Evolutionary conservation across 1,140 invertebrate genomes (phyloP).

Genomic region (Drosophila quadrilineata): DNA sequence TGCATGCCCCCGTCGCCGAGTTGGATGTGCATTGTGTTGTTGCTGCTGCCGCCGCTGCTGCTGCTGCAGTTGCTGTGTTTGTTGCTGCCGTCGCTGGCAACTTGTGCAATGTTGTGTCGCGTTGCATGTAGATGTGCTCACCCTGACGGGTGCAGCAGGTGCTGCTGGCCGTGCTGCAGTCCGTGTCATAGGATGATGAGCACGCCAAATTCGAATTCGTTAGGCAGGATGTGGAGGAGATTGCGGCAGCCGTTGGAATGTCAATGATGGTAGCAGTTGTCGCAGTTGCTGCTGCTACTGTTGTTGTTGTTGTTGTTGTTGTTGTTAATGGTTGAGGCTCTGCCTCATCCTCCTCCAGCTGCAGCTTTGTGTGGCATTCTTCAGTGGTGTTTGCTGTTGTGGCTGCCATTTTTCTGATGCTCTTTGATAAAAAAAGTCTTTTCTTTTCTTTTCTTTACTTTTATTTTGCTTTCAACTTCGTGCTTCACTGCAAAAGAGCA

Average conservation of each 20-base stretch:
- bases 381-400: slow-evolving; percentile 41
- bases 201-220: too few species aligned
- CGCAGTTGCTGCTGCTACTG: slow-evolving; percentile 28
- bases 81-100: slow-evolving; percentile 2
- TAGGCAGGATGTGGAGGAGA: slow-evolving; percentile 21
- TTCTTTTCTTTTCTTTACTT: slow-evolving; percentile 10
- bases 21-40: slow-evolving; percentile 12
- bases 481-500: slow-evolving; percentile 9
- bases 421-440: slow-evolving; percentile 38
- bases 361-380: slow-evolving; percentile 50
- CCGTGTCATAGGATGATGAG: slow-evolving; percentile 76
- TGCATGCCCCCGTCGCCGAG: slow-evolving; percentile 8
- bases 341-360: slow-evolving; percentile 35
- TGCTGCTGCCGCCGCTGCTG: slow-evolving; percentile 5
- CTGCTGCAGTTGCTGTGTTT: slow-evolving; percentile 4
- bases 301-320: slow-evolving; percentile 3
- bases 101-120: slow-evolving; percentile 36
- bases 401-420: slow-evolving; percentile 35
- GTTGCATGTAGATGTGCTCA: slow-evolving; percentile 76
- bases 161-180: slow-evolving; percentile 76
- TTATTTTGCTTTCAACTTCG: background rate
- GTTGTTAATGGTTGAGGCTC: slow-evolving; percentile 10
- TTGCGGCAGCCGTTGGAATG: slow-evolving; percentile 60
- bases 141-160: slow-evolving; percentile 77
- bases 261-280: slow-evolving; percentile 66